Base-by-base conservation (phyloP, 1,140 invertebrate genomes). In the Halictus rubicundus region DNA sequence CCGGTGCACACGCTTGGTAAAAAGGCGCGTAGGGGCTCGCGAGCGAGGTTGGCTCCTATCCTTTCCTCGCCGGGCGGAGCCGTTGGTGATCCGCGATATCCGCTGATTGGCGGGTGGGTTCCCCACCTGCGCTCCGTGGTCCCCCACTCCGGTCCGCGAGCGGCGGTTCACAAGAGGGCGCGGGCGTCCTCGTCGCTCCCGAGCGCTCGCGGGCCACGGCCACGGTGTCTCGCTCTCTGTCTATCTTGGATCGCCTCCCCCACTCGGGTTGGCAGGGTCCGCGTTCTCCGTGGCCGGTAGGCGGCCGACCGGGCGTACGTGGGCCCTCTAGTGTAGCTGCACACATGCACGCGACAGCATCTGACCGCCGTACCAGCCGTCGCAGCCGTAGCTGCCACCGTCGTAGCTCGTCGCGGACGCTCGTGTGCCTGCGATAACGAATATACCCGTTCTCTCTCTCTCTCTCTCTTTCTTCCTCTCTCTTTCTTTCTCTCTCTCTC, bases 301-400 rank as follows among this genome's bases (percentile, higher is more conserved):
- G 89, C 86, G 86, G 82, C 85, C 82, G 69, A 81, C 76, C 85
- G 85, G 80, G 75, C 70, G 74, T 87, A 84, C 86, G 79, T 86
- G 81, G 86, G 78, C 84, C 80, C 87, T 87, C 86, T 91, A 91
- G 90, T 91, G 89, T 92, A 89, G 92, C 92, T 93, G 92, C 91
- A 92, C 91, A 92, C 92, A 92, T 93, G 92, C 91, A 92, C 90
- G 92, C 91, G 92, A 92, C 88, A 93, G 89, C 92, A 93, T 92
- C 92, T 89, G 89, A 89, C 85, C 89, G 88, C 87, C 82, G 87
- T 78, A 76, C 61, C 72, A 83, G 85, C 77, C 80, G 79, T 69
- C 78, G 84, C 79, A 77, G 70, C 75, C 78, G 85, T 83, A 81
- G 84, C 84, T 73, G 80, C 84, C 61, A 69, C 68, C 72, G 83